A percentile compares a stretch with the other conserved stretches of the same genome.
Evolutionary conservation across 2,113 vertebrate genomes (phyloP).

Genomic region (Sceloporus undulatus): DNA sequence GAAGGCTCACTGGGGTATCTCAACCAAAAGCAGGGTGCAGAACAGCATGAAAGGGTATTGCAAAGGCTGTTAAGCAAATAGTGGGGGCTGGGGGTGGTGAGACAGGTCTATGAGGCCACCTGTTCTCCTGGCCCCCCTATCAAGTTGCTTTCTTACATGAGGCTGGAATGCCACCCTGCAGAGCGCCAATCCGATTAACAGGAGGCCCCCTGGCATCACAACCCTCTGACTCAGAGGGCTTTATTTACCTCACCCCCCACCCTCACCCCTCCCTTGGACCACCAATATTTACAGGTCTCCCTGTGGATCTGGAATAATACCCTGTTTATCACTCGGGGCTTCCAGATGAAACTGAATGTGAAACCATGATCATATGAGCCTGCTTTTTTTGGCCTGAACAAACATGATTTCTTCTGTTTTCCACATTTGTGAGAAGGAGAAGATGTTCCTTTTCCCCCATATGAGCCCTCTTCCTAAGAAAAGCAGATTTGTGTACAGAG

Average conservation of each 20-base stretch:
- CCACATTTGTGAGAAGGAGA: not conserved
- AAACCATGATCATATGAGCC: slow-evolving; percentile 37
- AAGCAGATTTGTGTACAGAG: not conserved
- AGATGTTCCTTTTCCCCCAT: not conserved
- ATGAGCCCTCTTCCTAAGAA: not conserved
- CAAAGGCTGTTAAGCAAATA: not conserved
- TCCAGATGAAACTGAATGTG: slow-evolving; percentile 49
- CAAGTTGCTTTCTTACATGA: slow-evolving; percentile 24
- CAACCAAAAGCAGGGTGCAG: not conserved
- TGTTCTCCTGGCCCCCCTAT: not conserved
- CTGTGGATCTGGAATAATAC: slow-evolving; percentile 46
- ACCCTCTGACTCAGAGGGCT: slow-evolving; percentile 43
- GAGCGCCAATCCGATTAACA: slow-evolving; percentile 55
- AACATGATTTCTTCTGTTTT: not conserved
- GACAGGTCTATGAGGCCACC: not conserved
- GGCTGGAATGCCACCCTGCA: not conserved
- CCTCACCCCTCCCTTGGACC: not conserved
- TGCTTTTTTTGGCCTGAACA: slow-evolving; percentile 40
- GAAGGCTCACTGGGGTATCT: not conserved
- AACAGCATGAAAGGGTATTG: not conserved
- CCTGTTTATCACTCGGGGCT: slow-evolving; percentile 68
- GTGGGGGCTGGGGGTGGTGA: not conserved
- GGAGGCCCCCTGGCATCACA: slow-evolving; percentile 23
- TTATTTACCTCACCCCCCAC: slow-evolving; percentile 62
- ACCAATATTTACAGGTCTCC: slow-evolving; percentile 65